A percentile compares a stretch with the other conserved stretches of the same genome.
These are phyloP conservation scores for Crocuta crocuta DNA, from an alignment of 2,113 vertebrate species.

Conservation along the genomic window DNA sequence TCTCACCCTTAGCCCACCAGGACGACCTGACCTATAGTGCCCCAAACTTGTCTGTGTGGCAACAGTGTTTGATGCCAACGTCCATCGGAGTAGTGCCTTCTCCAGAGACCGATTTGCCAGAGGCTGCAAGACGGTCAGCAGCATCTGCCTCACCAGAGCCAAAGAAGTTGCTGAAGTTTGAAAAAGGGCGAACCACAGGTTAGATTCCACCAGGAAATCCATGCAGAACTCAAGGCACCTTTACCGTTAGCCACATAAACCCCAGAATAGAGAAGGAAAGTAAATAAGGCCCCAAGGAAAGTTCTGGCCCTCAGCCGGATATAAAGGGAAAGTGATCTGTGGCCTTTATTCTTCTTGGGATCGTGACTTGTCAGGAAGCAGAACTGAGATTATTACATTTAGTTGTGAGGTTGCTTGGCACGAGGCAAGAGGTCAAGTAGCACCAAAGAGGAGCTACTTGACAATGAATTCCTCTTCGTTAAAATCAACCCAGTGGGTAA, in stretches of 20 bases:
- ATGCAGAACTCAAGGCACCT: neutral
- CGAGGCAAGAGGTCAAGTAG: neutral
- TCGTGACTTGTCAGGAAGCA: neutral
- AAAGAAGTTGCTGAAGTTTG: neutral
- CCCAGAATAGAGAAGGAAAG: neutral
- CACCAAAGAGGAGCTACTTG: neutral
- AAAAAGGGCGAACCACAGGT: neutral
- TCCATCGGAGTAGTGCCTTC: neutral
- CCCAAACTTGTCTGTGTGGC: neutral
- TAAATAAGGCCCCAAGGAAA: neutral
- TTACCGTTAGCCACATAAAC: neutral
- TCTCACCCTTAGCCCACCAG: neutral
- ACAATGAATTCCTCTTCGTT: neutral
- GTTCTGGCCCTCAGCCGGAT: neutral
- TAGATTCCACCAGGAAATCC: neutral
- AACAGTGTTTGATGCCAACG: accelerated
- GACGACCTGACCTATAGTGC: too few species aligned
- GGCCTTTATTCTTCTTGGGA: neutral
- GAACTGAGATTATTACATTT: neutral
- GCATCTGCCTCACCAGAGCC: neutral
- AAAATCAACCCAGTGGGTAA: neutral
- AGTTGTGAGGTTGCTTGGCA: neutral
- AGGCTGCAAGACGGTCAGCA: neutral
- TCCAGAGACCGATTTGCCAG: neutral
- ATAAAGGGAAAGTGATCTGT: neutral